A percentile compares a stretch with the other conserved stretches of the same genome.
These are phyloP conservation scores for Hydrotaea cyrtoneurina DNA, from an alignment of 2,888 invertebrate genomes.

Conservation along the genomic window DNA sequence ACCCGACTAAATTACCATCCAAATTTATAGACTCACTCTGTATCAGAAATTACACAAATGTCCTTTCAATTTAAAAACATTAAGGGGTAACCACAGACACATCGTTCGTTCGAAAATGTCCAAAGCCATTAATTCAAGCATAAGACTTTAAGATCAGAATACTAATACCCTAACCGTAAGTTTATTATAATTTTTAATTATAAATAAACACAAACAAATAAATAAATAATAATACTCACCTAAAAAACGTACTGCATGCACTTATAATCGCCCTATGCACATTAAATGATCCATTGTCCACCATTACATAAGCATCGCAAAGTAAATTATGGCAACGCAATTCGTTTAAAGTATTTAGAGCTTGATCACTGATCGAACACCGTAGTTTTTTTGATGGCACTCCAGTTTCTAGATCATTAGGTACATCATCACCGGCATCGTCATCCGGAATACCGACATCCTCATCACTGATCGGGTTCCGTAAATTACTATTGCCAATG, in stretches of 20 bases:
- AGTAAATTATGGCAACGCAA: slow-evolving; percentile 90
- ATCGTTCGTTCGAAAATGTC: too few species aligned
- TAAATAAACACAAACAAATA: too few species aligned
- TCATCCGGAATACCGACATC: slow-evolving; percentile 62
- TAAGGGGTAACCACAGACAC: too few species aligned
- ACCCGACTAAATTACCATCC: too few species aligned
- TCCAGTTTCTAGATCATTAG: slow-evolving; percentile 58
- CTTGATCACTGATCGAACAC: slow-evolving; percentile 89
- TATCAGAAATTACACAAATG: too few species aligned
- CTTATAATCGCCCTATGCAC: slow-evolving; percentile 93
- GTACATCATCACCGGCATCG: slow-evolving; percentile 61
- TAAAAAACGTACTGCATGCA: slow-evolving; percentile 94
- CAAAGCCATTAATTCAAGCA: too few species aligned
- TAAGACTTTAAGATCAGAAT: too few species aligned
- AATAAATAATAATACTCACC: slow-evolving; percentile 83
- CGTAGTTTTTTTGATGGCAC: slow-evolving; percentile 70
- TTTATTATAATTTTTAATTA: too few species aligned
- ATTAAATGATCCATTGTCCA: slow-evolving; percentile 91
- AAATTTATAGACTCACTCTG: too few species aligned
- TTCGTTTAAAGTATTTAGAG: slow-evolving; percentile 92
- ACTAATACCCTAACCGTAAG: too few species aligned
- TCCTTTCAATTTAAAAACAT: too few species aligned
- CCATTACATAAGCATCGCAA: slow-evolving; percentile 91
- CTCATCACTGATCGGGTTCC: slow-evolving; percentile 71
- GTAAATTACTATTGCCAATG: slow-evolving; percentile 68